phyloP scores from a whole-genome alignment of 2,888 invertebrate species.

The Glaucopsyche alexis region DNA sequence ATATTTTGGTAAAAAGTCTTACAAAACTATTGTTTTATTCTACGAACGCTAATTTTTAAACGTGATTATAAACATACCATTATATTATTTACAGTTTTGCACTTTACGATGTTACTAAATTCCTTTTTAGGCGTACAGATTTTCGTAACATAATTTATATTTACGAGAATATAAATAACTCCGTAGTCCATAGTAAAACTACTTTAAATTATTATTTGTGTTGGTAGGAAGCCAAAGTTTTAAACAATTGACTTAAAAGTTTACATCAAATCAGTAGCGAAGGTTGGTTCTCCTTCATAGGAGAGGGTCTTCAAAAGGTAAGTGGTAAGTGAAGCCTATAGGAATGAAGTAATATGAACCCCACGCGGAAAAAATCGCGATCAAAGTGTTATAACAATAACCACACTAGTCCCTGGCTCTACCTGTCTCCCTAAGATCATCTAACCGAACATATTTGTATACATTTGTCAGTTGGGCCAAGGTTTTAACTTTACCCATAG shows the following conservation, averaged over 20 bases:
- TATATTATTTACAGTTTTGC: conserved; percentile 37
- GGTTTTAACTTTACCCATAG: no score
- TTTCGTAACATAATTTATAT: not conserved
- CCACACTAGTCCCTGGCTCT: not conserved
- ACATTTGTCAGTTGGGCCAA: no score
- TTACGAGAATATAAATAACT: no score
- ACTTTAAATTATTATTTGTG: not conserved
- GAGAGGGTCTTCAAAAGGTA: no score
- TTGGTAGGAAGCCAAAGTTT: not conserved
- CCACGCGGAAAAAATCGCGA: no score
- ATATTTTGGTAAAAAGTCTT: not conserved
- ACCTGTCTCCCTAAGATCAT: not conserved
- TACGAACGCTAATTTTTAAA: conserved; percentile 13
- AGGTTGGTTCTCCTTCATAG: no score
- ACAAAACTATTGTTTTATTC: conserved; percentile 13
- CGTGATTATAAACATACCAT: conserved; percentile 23
- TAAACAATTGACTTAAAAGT: no score
- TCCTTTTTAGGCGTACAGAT: not conserved
- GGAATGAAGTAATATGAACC: no score
- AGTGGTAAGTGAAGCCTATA: no score
- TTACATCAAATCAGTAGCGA: no score
- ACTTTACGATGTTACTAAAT: conserved; percentile 34
- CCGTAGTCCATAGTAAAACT: not conserved
- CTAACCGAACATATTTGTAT: not conserved
- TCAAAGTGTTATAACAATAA: not conserved